phyloP scores from a whole-genome alignment of 2,113 vertebrate species.

The Rhabdornis inornatus region DNA sequence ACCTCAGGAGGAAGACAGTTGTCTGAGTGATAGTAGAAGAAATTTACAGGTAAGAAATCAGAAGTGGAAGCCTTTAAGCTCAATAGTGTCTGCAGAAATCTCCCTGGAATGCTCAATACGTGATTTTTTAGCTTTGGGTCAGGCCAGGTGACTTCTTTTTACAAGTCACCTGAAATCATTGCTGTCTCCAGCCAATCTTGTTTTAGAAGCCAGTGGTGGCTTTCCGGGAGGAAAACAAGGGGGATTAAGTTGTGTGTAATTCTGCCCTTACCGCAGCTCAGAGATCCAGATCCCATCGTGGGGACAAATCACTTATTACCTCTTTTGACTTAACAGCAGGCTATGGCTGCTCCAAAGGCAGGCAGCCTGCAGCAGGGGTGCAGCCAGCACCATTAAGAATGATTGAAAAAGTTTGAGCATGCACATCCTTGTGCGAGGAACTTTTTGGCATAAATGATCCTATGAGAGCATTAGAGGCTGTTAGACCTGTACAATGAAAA shows the following conservation, averaged over 20 bases:
- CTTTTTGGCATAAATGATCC: neutral
- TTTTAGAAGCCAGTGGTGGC: neutral
- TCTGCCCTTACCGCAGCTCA: neutral
- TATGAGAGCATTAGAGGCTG: neutral
- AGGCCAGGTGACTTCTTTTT: neutral
- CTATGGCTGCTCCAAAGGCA: neutral
- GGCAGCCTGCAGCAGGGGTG: neutral
- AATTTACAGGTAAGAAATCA: neutral
- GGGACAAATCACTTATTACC: neutral
- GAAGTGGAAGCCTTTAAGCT: neutral
- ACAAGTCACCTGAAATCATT: neutral
- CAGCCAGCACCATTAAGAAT: neutral
- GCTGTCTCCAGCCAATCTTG: fast-evolving
- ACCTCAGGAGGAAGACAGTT: neutral
- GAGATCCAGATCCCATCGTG: neutral
- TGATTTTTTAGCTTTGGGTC: neutral
- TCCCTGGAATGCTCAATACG: neutral
- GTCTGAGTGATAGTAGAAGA: neutral
- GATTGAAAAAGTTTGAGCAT: neutral
- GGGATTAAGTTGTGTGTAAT: neutral
- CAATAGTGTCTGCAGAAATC: neutral
- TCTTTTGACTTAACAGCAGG: neutral
- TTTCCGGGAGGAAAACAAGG: neutral
- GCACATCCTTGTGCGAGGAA: neutral
- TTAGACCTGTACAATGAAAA: neutral